phyloP scores from a whole-genome alignment of 2,797 vertebrate species.

The Anomalospiza imberbis region DNA sequence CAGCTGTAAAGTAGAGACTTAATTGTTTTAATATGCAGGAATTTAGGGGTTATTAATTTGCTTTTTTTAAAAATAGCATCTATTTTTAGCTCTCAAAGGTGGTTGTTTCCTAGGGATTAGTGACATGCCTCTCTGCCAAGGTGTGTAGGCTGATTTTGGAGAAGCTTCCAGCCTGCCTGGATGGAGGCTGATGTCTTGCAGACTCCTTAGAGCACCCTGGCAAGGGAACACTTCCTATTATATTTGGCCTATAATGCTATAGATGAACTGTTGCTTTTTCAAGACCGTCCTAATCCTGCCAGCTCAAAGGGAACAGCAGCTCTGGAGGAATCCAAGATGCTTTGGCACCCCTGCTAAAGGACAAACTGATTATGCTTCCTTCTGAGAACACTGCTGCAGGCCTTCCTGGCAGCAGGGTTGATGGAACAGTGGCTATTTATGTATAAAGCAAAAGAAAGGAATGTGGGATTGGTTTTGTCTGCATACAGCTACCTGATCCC shows the following conservation, averaged over 20 bases:
- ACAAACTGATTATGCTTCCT: neutral
- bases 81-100: neutral
- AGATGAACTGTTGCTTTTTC: neutral
- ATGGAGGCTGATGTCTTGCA: neutral
- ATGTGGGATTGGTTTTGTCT: neutral
- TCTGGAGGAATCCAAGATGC: neutral
- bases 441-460: neutral
- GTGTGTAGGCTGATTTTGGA: slow-evolving; percentile 41
- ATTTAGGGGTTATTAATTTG: neutral
- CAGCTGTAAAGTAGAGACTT: neutral
- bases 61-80: neutral
- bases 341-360: neutral
- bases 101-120: slow-evolving; percentile 26
- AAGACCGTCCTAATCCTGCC: neutral
- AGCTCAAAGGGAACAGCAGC: neutral
- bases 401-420: neutral
- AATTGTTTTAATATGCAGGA: neutral
- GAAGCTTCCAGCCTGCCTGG: neutral
- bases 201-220: neutral
- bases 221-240: neutral
- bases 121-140: slow-evolving; percentile 12
- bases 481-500: neutral
- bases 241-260: neutral
- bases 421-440: neutral
- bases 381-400: neutral